Evolutionary conservation across 2,888 invertebrate genomes (phyloP), one percentile per base, ranked within the genome.

Genomic region (Drosophila cracens): DNA sequence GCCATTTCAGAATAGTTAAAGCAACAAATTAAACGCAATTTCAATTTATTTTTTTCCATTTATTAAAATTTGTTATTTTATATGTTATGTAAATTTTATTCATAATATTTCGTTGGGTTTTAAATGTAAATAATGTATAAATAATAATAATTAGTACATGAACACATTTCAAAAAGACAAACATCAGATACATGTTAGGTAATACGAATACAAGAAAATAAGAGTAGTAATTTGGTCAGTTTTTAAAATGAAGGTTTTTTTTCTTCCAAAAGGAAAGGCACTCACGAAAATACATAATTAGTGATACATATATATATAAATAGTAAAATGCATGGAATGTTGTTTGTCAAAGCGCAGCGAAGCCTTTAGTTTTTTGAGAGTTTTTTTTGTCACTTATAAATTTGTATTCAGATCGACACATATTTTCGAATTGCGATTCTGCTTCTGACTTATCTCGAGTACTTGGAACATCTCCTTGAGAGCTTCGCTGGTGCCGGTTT

Each of bases 381-480:
- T n/a, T n/a, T n/a, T n/a, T n/a, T n/a, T 21, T 18, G 18, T 27
- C 31, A 18, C 34, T 34, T 82, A 80, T 54, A 62, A 38, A 40
- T 54, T 61, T 77, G 84, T 63, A 77, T 84, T 85, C 75, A 92
- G 78, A 72, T 92, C 87, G 40, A 93, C 92, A 73, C 92, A 91
- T 58, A 92, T 92, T 80, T 92, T 92, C 4, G 93, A 93, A 70
- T 91, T 91, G 43, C 93, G 90, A 80, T 93, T 93, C 79, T 93
- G 93, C 79, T 92, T 92, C 79, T 92, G 91, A 82, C 92, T 93
- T 87, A 92, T 91, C 86, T 93, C 93, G 74, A 93, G 80, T 49
- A 93, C 92, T 83, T 93, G 91, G 90, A 93, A 93, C 92, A 93
- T 93, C 90, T 93, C 92, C 81, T 92, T 91, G 13, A 93, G 88